Evolutionary conservation across 1,140 invertebrate species (phyloP).

Genomic region (Chelonus insularis): DNA sequence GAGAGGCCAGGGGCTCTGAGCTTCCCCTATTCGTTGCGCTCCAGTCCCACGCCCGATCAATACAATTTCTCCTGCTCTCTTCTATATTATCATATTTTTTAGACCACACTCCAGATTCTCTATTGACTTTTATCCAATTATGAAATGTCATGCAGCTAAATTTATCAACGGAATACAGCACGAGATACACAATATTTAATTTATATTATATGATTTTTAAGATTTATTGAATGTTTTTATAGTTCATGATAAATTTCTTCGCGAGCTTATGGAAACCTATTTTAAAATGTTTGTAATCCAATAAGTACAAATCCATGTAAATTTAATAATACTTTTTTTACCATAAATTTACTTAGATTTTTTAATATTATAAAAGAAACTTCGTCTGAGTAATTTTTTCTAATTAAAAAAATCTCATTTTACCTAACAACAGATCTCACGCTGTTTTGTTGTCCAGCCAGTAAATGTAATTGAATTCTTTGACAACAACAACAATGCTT

Average conservation of each 20-base stretch:
- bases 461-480: slow-evolving; percentile 52
- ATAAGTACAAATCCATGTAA: not conserved
- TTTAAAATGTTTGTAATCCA: not conserved
- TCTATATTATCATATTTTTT: slow-evolving; percentile 49
- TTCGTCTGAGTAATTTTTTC: not conserved
- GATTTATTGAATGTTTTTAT: too few relatives aligned
- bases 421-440: slow-evolving; percentile 56
- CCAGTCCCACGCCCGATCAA: slow-evolving; percentile 46
- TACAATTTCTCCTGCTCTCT: slow-evolving; percentile 56
- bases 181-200: too few relatives aligned
- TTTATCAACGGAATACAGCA: too few relatives aligned
- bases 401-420: slow-evolving; percentile 25
- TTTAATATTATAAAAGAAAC: not conserved
- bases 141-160: too few relatives aligned
- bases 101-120: not conserved
- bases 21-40: slow-evolving; percentile 40
- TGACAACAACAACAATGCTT: slow-evolving; percentile 55
- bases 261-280: not conserved
- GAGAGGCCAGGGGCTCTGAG: slow-evolving; percentile 30
- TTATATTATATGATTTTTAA: too few relatives aligned
- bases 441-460: slow-evolving; percentile 49
- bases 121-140: too few relatives aligned
- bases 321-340: not conserved
- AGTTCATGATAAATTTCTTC: too few relatives aligned
- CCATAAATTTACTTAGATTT: not conserved